These are phyloP conservation scores for Agriotes lineatus DNA, from an alignment of 2,888 invertebrate species.

Conservation along the genomic window DNA sequence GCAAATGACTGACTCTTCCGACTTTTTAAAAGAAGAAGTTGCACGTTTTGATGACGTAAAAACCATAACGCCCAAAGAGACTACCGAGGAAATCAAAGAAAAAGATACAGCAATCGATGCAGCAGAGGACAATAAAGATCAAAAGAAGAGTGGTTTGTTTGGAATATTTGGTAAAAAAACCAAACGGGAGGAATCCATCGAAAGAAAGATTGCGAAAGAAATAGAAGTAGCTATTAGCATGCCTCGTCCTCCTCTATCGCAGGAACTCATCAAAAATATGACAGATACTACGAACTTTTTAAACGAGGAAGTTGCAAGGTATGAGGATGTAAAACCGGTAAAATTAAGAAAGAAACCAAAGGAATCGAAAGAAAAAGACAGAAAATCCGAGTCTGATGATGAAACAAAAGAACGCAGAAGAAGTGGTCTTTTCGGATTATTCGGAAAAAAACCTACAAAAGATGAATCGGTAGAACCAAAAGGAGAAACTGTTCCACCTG, in stretches of 20 bases:
- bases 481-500: background rate
- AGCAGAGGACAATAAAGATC: constrained; percentile 43
- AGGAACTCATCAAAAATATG: constrained; percentile 45
- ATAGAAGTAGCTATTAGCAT: background rate
- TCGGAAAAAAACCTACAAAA: constrained; percentile 55
- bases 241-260: constrained; percentile 12
- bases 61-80: background rate
- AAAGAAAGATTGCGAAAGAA: constrained; percentile 18
- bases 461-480: constrained; percentile 24
- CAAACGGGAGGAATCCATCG: constrained; percentile 44
- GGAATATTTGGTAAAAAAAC: constrained; percentile 51
- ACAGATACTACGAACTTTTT: constrained; percentile 25
- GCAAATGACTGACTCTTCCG: constrained; percentile 13
- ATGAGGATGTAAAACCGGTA: constrained; percentile 19
- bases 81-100: background rate
- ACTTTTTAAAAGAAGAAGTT: constrained; percentile 27
- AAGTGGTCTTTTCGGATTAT: constrained; percentile 55
- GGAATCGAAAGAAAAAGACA: background rate
- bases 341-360: background rate
- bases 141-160: constrained; percentile 51
- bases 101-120: background rate
- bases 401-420: constrained; percentile 33
- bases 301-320: constrained; percentile 29
- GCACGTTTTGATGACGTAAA: constrained; percentile 43
- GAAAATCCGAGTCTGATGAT: constrained; percentile 13